Conservation (phyloP, 2,797 vertebrate genomes). For the Pangasius macronema region DNA sequence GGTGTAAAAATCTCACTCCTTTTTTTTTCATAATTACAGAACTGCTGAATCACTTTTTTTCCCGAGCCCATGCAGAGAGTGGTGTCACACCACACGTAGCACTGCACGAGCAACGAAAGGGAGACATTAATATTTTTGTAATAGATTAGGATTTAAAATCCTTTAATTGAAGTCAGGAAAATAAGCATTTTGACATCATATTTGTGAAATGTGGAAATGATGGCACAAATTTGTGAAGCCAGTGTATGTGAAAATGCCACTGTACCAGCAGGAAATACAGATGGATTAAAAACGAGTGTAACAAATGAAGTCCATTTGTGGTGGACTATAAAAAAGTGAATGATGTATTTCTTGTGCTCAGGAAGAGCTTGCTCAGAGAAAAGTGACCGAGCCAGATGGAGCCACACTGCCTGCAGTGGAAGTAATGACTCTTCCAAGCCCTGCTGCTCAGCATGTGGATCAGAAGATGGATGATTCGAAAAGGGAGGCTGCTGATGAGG, state of each 20-base stretch:
- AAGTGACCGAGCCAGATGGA: slow-evolving; percentile 71
- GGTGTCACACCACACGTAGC: background rate
- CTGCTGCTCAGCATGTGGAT: slow-evolving; percentile 68
- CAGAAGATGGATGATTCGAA: slow-evolving; percentile 75
- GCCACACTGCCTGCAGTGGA: slow-evolving; percentile 66
- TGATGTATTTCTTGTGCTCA: slow-evolving; percentile 46
- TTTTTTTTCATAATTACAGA: background rate
- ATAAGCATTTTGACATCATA: background rate
- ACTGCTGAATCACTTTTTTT: background rate
- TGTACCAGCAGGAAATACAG: background rate
- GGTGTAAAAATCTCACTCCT: background rate
- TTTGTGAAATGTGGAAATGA: background rate
- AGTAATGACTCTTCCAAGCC: slow-evolving; percentile 67
- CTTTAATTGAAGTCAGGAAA: background rate
- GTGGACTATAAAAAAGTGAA: background rate
- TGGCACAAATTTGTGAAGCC: background rate
- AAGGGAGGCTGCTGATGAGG: slow-evolving; percentile 77
- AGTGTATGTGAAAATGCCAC: background rate
- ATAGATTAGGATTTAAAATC: background rate
- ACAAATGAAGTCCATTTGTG: background rate
- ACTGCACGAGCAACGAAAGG: background rate
- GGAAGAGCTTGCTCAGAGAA: slow-evolving; percentile 75
- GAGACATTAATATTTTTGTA: background rate
- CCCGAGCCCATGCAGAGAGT: background rate
- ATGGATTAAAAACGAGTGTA: background rate